These are phyloP conservation scores for Clamator glandarius DNA, from an alignment of 2,797 vertebrate species.

Conservation along the genomic window DNA sequence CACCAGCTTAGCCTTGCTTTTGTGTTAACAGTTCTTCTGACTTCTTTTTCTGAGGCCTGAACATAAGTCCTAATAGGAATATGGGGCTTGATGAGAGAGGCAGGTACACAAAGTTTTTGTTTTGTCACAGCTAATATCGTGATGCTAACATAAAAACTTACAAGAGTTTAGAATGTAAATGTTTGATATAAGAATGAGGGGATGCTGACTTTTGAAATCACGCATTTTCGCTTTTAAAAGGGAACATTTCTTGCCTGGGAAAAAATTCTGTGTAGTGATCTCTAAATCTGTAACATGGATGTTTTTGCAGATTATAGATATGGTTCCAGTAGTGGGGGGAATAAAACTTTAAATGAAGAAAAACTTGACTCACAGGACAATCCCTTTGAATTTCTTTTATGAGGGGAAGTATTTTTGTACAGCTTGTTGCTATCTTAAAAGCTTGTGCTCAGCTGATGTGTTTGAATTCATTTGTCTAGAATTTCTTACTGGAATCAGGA, in stretches of 20 bases:
- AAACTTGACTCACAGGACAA: not conserved
- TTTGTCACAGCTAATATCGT: not conserved
- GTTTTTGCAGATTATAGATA: not conserved
- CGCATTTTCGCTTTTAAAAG: not conserved
- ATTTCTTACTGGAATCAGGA: not conserved
- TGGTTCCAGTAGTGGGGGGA: not conserved
- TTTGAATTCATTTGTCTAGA: constrained; percentile 7
- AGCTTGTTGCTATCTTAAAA: not conserved
- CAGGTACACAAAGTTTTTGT: not conserved
- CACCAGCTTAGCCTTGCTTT: not conserved
- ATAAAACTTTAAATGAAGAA: not conserved
- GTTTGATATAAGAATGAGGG: not conserved
- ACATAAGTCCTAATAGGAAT: not conserved
- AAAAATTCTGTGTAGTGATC: not conserved
- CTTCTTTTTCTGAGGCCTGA: not conserved
- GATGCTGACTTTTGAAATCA: not conserved
- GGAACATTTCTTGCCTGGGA: not conserved
- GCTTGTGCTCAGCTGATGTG: not conserved
- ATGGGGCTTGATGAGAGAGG: not conserved
- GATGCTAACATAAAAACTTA: not conserved
- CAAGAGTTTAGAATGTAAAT: not conserved
- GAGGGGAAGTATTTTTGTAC: not conserved
- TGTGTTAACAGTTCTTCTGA: not conserved
- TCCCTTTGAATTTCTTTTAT: not conserved
- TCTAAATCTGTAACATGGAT: not conserved